These are phyloP conservation scores for Linnaemya tessellans DNA, from an alignment of 2,888 invertebrate species.

Conservation along the genomic window DNA sequence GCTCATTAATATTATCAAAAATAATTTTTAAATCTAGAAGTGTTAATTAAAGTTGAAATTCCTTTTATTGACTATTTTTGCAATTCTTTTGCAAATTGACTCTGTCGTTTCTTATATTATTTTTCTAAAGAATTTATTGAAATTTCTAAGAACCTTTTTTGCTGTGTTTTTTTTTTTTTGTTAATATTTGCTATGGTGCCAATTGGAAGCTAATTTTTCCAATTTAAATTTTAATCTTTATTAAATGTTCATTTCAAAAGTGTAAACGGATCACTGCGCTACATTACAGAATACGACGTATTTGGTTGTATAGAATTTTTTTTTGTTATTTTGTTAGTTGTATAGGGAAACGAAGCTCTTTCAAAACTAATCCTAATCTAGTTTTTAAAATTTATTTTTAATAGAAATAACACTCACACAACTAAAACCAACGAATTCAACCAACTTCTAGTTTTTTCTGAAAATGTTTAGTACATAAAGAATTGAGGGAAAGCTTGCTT, in stretches of 20 bases:
- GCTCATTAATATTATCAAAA: too few species aligned
- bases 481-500: too few species aligned
- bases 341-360: too few species aligned
- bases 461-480: too few species aligned
- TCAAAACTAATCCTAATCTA: too few species aligned
- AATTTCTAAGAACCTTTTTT: background rate
- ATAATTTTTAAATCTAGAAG: too few species aligned
- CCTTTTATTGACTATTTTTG: background rate
- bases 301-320: background rate
- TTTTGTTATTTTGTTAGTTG: background rate
- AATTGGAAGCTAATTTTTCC: background rate
- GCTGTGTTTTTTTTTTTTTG: too few species aligned
- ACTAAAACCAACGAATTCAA: too few species aligned
- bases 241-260: background rate
- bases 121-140: background rate
- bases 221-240: background rate
- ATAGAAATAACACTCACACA: too few species aligned
- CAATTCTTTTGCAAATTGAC: background rate
- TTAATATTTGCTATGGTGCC: background rate
- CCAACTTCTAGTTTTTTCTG: too few species aligned
- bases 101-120: background rate
- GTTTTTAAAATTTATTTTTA: too few species aligned
- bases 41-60: background rate
- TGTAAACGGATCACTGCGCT: background rate
- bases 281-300: background rate